phyloP scores from a whole-genome alignment of 2,113 vertebrate genomes.

The Daphoenositta chrysoptera region DNA sequence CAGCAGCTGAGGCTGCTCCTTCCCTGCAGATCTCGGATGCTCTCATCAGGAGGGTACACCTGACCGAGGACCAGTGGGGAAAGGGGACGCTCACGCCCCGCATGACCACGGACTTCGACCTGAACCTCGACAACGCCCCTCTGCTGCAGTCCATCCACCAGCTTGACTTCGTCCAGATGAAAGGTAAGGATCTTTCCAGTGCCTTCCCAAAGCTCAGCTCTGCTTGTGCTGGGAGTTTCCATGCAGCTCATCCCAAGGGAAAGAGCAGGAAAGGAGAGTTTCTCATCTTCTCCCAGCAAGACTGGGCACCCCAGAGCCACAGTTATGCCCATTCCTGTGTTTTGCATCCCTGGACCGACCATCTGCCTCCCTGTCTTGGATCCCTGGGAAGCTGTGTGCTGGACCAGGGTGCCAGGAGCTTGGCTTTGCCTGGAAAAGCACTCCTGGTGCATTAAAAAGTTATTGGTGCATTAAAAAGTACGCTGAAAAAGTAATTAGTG shows the following conservation, averaged over 20 bases:
- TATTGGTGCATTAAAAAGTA: accelerated
- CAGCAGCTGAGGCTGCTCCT: conserved; percentile 5
- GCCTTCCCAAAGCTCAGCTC: not conserved
- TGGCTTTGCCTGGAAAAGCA: not conserved
- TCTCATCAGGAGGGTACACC: conserved; percentile 92
- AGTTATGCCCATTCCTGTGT: accelerated
- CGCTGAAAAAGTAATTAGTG: not conserved
- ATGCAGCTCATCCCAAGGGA: not conserved
- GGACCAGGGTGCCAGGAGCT: not conserved
- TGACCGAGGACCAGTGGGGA: conserved; percentile 97
- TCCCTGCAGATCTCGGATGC: conserved; percentile 91
- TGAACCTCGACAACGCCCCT: conserved; percentile 93
- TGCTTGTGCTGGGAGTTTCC: not conserved
- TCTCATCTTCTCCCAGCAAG: not conserved
- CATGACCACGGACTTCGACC: conserved; percentile 97
- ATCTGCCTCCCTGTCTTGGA: not conserved
- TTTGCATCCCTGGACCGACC: not conserved
- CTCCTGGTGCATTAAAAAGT: not conserved
- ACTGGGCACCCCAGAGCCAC: not conserved
- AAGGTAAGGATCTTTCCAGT: conserved; percentile 76
- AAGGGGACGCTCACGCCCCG: conserved; percentile 94
- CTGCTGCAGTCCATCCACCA: conserved; percentile 96
- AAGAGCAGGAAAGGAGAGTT: not conserved
- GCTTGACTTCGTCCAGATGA: conserved; percentile 98
- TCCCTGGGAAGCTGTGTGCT: not conserved